Base-by-base conservation (phyloP, 1,140 invertebrate species). In the Zaprionus inermis region DNA sequence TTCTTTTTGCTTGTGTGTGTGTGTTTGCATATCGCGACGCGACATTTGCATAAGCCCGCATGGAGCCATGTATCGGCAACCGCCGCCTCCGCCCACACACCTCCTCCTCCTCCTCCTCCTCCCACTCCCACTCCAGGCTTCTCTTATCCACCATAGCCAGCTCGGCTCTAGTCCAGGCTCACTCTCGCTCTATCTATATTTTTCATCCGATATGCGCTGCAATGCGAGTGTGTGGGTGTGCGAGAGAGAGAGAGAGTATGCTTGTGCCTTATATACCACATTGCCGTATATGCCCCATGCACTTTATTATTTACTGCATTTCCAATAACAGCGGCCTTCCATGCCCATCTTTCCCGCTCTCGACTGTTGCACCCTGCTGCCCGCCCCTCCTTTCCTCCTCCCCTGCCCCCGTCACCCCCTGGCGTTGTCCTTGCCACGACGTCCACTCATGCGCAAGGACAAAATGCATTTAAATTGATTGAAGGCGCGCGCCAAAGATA, bases 381-480 rank as follows among this genome's bases (percentile, higher is more conserved):
- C 18, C 18, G 6, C 4, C 18, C n/a, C 7, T 3, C 0, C 9
- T 11, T 18, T 44, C 5, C n/a, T 14, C 0, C 18, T 11, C 10
- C 11, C 18, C 44, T 14, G 24, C 54, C 41, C 7, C 51, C n/a
- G n/a, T n/a, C n/a, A 1, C 11, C 46, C 34, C 12, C 30, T 22
- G 7, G n/a, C 11, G 57, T 46, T 36, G 55, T 68, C 60, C 68
- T 65, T 71, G 72, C 60, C n/a, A 60, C 69, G 32, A 32, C 73
- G 69, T 76, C 69, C 73, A 76, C 73, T 76, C 73, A 76, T 76
- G 73, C 68, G 73, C 68, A 76, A 76, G 69, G 68, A 76, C 73
- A 57, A 72, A 76, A 72, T 76, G 73, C 73, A 76, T 76, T 76
- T 71, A 66, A 76, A 72, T 76, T 76, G 73, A 76, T 76, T 72